A percentile compares a stretch with the other conserved stretches of the same genome.
phyloP scores from a whole-genome alignment of 2,888 invertebrate genomes.

The Atrina japonica region DNA sequence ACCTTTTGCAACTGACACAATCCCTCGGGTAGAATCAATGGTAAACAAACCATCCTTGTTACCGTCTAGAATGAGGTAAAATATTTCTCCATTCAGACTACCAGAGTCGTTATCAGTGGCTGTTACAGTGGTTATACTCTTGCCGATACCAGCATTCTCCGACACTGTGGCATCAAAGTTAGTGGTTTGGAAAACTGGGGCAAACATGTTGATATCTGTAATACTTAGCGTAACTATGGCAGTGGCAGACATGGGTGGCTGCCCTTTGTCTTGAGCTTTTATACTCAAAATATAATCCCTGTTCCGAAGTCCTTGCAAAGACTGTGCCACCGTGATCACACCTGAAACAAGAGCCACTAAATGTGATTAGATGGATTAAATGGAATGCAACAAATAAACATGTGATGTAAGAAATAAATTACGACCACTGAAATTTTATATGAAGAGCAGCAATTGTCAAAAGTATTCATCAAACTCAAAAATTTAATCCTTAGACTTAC shows the following conservation, averaged over 20 bases:
- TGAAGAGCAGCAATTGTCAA: no score
- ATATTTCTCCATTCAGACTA: conserved; percentile 94
- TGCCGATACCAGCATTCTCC: conserved; percentile 93
- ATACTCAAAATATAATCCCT: conserved; percentile 86
- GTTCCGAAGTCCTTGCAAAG: conserved; percentile 82
- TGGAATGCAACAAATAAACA: not conserved
- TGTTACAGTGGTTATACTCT: conserved; percentile 89
- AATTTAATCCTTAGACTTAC: no score
- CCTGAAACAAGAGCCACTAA: conserved; percentile 82
- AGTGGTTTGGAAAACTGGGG: conserved; percentile 88
- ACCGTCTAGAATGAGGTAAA: conserved; percentile 85
- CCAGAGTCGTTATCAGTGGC: conserved; percentile 90
- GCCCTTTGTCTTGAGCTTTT: conserved; percentile 92
- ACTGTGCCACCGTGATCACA: conserved; percentile 87
- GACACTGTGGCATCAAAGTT: conserved; percentile 93
- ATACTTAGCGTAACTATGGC: conserved; percentile 83
- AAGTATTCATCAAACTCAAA: no score
- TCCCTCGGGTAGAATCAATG: conserved; percentile 89
- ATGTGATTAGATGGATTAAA: not conserved
- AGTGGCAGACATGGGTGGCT: conserved; percentile 91
- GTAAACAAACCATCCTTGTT: conserved; percentile 90
- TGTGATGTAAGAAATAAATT: no score
- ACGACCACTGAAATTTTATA: no score
- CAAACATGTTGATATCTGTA: conserved; percentile 90
- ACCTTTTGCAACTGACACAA: conserved; percentile 88